These are phyloP conservation scores for Drosophila bocki DNA, from an alignment of 1,140 invertebrate species.

Conservation along the genomic window DNA sequence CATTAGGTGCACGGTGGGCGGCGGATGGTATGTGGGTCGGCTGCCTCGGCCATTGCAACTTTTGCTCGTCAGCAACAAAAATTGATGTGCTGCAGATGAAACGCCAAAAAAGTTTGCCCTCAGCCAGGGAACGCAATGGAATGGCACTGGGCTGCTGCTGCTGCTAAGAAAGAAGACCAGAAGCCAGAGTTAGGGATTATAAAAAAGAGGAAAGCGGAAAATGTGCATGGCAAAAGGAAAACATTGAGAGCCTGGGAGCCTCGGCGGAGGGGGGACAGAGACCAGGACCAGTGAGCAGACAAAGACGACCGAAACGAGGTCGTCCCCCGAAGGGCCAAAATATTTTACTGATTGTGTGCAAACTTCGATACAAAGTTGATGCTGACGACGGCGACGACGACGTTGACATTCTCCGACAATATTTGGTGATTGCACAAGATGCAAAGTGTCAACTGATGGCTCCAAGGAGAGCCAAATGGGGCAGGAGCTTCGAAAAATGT, in stretches of 20 bases:
- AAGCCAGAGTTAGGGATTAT: slow-evolving; percentile 76
- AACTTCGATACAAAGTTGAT: slow-evolving; percentile 83
- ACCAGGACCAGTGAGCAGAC: slow-evolving; percentile 53
- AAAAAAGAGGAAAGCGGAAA: slow-evolving; percentile 72
- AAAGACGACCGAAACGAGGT: slow-evolving; percentile 79
- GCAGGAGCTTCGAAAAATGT: slow-evolving; percentile 17
- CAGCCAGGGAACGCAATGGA: slow-evolving; percentile 43
- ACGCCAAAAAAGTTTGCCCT: slow-evolving; percentile 82
- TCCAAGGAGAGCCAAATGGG: slow-evolving; percentile 33
- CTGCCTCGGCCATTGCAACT: slow-evolving; percentile 70
- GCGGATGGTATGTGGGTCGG: slow-evolving; percentile 35
- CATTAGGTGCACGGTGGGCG: slow-evolving; percentile 23
- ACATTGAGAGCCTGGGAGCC: slow-evolving; percentile 50
- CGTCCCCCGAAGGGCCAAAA: slow-evolving; percentile 80
- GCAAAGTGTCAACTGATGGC: slow-evolving; percentile 77
- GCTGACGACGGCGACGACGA: slow-evolving; percentile 49
- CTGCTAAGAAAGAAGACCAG: slow-evolving; percentile 66
- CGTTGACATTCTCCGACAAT: slow-evolving; percentile 78
- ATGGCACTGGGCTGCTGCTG: slow-evolving; percentile 25
- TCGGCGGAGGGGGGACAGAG: slow-evolving; percentile 9
- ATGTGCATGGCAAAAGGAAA: slow-evolving; percentile 77
- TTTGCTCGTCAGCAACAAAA: slow-evolving; percentile 84
- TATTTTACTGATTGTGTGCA: slow-evolving; percentile 84
- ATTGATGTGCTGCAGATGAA: slow-evolving; percentile 84
- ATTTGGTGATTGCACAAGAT: slow-evolving; percentile 84